These are phyloP conservation scores for Leptinotarsa texana DNA, from an alignment of 1,140 invertebrate genomes.

Conservation along the genomic window DNA sequence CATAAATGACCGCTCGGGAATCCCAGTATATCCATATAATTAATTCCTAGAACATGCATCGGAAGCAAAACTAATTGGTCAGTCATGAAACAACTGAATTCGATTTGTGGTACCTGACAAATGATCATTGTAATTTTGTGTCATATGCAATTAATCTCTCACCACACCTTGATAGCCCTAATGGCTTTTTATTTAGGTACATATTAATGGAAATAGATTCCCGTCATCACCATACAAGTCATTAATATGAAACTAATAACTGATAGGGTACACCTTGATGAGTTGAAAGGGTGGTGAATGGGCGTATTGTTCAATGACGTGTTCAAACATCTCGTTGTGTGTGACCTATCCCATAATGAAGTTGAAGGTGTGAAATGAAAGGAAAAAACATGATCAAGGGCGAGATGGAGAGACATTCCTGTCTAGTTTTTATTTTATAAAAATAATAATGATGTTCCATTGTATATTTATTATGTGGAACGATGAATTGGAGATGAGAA, in stretches of 20 bases:
- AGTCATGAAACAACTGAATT: slow-evolving; percentile 21
- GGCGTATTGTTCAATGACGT: neutral
- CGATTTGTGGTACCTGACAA: slow-evolving; percentile 24
- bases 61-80: slow-evolving; percentile 13
- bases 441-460: too few species aligned
- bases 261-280: neutral
- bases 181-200: slow-evolving; percentile 23
- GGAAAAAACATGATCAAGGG: too few species aligned
- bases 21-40: neutral
- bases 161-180: slow-evolving; percentile 26
- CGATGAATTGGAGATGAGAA: too few species aligned
- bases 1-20: too few species aligned
- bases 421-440: too few species aligned
- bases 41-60: neutral
- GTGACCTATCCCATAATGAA: neutral
- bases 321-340: neutral
- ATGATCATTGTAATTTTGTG: slow-evolving; percentile 19
- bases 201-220: slow-evolving; percentile 24
- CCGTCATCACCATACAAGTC: neutral
- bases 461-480: too few species aligned
- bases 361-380: neutral
- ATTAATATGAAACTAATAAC: slow-evolving; percentile 25
- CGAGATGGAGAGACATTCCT: too few species aligned
- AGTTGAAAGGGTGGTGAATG: neutral
- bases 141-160: slow-evolving; percentile 22